Conservation (phyloP, 2,113 vertebrate species). For the Ahaetulla prasina region DNA sequence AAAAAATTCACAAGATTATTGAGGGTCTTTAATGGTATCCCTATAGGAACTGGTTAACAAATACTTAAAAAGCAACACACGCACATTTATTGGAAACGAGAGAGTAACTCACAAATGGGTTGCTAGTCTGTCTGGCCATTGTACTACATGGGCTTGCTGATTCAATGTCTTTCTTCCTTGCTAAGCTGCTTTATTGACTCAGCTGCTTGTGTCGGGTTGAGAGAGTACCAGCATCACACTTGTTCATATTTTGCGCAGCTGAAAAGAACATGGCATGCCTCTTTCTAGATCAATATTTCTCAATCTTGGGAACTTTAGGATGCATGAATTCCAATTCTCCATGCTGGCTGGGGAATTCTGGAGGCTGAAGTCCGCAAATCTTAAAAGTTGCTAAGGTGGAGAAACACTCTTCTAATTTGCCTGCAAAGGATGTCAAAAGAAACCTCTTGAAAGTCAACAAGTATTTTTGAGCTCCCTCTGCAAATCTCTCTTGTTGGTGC, state of each 20-base stretch:
- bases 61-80: not conserved
- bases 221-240: not conserved
- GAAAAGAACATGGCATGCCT: not conserved
- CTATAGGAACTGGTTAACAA: not conserved
- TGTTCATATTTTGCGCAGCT: not conserved
- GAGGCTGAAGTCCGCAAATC: not conserved
- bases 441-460: not conserved
- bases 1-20: not conserved
- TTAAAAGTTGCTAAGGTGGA: not conserved
- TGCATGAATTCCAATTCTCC: not conserved
- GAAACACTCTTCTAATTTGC: not conserved
- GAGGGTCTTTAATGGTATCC: not conserved
- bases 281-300: not conserved
- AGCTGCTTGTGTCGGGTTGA: not conserved
- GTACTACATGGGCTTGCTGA: not conserved
- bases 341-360: not conserved
- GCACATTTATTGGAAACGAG: not conserved
- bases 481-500: not conserved
- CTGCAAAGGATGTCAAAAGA: not conserved
- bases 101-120: not conserved
- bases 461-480: not conserved
- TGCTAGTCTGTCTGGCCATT: not conserved
- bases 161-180: not conserved
- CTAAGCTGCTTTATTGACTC: not conserved
- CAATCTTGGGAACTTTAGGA: not conserved